These are phyloP conservation scores for Rotaria magnacalcarata DNA, from an alignment of 2,888 invertebrate genomes.

Conservation along the genomic window DNA sequence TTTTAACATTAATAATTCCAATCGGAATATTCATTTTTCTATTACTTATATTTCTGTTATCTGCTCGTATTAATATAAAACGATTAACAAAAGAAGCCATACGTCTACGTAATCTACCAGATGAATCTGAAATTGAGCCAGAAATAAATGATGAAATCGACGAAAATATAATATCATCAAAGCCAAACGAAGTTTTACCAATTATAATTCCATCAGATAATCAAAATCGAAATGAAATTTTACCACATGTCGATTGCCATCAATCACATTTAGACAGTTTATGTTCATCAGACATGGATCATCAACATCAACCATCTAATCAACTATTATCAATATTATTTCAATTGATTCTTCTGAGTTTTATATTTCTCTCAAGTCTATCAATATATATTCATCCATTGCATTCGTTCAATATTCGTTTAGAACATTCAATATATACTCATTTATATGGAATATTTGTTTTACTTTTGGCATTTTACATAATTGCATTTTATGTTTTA, in stretches of 20 bases:
- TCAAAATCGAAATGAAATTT: background rate
- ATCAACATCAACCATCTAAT: conserved; percentile 12
- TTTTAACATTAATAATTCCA: conserved; percentile 5
- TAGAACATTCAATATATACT: conserved; percentile 11
- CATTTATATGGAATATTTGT: conserved; percentile 18
- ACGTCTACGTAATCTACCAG: conserved; percentile 35
- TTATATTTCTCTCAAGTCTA: background rate
- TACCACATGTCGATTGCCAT: background rate
- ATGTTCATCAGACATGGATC: conserved; percentile 31
- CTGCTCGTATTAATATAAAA: conserved; percentile 22
- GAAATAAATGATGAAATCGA: background rate
- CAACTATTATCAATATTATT: conserved; percentile 30
- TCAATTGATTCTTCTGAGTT: background rate
- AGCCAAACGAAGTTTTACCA: background rate
- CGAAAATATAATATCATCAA: background rate
- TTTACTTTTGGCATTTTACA: background rate
- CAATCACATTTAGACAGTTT: conserved; percentile 30
- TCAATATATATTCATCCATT: background rate
- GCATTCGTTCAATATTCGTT: background rate
- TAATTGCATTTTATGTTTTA: background rate
- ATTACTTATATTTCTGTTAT: background rate
- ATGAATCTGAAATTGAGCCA: background rate
- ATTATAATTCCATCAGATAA: background rate
- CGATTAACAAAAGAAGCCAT: conserved; percentile 33
- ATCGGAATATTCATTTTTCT: background rate